These are phyloP conservation scores for Hemiprocne comata DNA, from an alignment of 2,113 vertebrate species.

Conservation along the genomic window DNA sequence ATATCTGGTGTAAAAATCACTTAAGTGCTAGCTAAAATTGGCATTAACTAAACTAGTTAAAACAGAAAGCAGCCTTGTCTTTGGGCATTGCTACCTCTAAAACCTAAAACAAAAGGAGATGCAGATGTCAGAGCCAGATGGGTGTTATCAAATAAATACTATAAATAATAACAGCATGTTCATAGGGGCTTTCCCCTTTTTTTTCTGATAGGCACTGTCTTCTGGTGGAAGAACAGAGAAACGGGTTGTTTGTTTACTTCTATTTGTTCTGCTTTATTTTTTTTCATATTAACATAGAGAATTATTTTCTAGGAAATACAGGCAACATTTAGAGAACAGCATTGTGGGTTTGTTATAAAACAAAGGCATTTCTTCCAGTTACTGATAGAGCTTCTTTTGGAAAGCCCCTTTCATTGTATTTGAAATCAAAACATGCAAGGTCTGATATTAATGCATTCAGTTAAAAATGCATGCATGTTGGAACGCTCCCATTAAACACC, in stretches of 20 bases:
- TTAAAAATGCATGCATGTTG: not conserved
- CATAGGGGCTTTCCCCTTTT: not conserved
- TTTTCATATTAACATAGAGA: not conserved
- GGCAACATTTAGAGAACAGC: not conserved
- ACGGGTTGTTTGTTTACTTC: not conserved
- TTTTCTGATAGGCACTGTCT: not conserved
- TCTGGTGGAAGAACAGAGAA: not conserved
- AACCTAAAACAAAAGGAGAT: not conserved
- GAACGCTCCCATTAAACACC: not conserved
- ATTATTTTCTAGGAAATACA: slow-evolving; percentile 31
- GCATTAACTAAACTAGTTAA: not conserved
- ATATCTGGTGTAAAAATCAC: not conserved
- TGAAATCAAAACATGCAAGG: slow-evolving; percentile 12
- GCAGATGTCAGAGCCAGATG: not conserved
- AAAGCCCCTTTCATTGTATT: slow-evolving; percentile 42
- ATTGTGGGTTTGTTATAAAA: slow-evolving; percentile 11
- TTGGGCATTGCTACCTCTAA: not conserved
- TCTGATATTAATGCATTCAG: not conserved
- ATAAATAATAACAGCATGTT: not conserved
- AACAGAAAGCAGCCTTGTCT: not conserved
- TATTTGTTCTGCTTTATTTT: not conserved
- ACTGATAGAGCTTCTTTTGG: slow-evolving; percentile 26
- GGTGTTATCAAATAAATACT: not conserved
- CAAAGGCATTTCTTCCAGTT: slow-evolving; percentile 7
- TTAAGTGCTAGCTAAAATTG: not conserved